Conservation (phyloP, 2,888 invertebrate species). For the Reticulitermes lucifugus region DNA sequence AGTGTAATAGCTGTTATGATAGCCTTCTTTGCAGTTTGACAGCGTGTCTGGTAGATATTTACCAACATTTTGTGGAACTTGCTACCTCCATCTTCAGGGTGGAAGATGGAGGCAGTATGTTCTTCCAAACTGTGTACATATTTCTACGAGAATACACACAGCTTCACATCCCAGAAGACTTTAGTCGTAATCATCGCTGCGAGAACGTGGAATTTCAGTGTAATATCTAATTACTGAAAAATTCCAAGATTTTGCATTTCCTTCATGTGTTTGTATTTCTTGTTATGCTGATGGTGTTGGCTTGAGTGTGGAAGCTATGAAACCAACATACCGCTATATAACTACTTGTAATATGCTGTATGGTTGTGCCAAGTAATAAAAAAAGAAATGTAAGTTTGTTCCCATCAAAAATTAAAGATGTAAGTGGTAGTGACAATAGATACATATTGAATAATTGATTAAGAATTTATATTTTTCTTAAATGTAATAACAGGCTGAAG, state of each 20-base stretch:
- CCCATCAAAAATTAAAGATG: neutral
- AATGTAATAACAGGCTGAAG: slow-evolving; percentile 31
- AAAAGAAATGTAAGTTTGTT: neutral
- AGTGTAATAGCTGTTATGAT: too few species aligned
- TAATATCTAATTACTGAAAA: neutral
- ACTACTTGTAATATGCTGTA: neutral
- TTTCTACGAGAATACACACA: too few species aligned
- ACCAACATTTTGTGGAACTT: too few species aligned
- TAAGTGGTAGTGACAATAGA: slow-evolving; percentile 26
- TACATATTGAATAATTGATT: neutral
- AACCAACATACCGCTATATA: neutral
- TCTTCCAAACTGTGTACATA: too few species aligned
- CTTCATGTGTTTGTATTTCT: neutral
- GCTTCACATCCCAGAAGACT: too few species aligned
- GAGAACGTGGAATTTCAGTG: too few species aligned
- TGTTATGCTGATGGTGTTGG: too few species aligned
- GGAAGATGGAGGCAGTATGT: too few species aligned
- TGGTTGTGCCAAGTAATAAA: slow-evolving; percentile 31
- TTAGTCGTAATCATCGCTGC: too few species aligned
- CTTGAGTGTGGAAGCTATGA: neutral
- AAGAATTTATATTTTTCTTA: slow-evolving; percentile 45
- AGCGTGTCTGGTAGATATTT: too few species aligned
- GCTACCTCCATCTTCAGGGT: too few species aligned
- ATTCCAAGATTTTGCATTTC: neutral
- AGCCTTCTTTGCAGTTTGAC: too few species aligned